Evolutionary conservation across 2,797 vertebrate species (phyloP), one percentile per base, ranked within the genome.

Genomic region (Lycodopsis pacificus): DNA sequence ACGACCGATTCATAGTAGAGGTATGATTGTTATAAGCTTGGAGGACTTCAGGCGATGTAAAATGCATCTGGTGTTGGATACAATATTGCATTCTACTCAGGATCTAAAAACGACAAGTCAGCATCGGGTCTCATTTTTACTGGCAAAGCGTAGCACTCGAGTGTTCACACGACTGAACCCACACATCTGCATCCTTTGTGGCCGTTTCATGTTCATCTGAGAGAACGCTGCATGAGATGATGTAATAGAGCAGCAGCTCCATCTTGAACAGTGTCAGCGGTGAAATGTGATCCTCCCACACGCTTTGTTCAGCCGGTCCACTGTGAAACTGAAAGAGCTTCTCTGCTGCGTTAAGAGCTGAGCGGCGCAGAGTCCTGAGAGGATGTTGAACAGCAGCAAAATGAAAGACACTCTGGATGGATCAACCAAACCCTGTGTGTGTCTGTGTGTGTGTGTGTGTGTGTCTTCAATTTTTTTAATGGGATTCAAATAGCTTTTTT

Each of bases 251-350:
- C 80, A 69, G 66, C 38, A 85, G 76, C 44, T 84, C 77, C 85
- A 87, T 86, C 80, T 87, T 83, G 73, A 89, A 73, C 65, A 76
- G 75, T 75, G 84, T 89, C 72, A 64, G 77, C 5, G 14, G 73
- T 91, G 92, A 92, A 91, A 91, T 77, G 66, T 58, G 86, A 92
- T 78, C 76, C 87, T 83, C 90, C 82, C 75, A 85, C 86, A 71
- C 76, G 20, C 81, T 30, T 77, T 61, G 75, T 68, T 81, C 62
- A 80, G 79, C 20, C 22, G 2, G 38, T 70, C 77, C 73, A 62
- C 71, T 46, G 71, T 85, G 32, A 86, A 82, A 88, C 68, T 44
- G 71, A 79, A 78, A 83, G 79, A 69, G 64, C 80, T 70, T 4
- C 83, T 84, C 76, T 66, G 73, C 77, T 71, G 65, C 5, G 22